Conservation (phyloP, 2,797 vertebrate genomes). For the Hippopotamyrus pictus region DNA sequence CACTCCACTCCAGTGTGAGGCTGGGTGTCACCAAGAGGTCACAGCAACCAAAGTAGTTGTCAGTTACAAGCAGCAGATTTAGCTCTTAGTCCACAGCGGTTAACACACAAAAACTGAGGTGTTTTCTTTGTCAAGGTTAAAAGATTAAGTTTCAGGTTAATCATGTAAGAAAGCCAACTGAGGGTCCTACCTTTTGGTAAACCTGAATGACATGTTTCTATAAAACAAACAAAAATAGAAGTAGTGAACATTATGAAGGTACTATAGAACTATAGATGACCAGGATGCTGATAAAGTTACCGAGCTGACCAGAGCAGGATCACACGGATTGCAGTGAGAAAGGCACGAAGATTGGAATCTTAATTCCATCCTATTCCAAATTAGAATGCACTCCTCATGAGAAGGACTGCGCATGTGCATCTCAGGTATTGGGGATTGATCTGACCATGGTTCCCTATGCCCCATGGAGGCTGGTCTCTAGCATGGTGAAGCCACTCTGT, state of each 20-base stretch:
- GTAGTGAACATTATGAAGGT: conserved; percentile 59
- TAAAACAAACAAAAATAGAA: conserved; percentile 81
- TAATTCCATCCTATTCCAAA: neutral
- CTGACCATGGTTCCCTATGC: neutral
- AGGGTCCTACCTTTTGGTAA: conserved; percentile 99
- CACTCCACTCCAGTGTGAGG: conserved; percentile 17
- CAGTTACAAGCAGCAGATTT: conserved; percentile 25
- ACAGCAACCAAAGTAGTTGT: neutral
- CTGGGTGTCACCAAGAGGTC: neutral
- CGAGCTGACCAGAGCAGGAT: conserved; percentile 67
- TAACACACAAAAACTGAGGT: conserved; percentile 8
- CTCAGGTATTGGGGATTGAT: neutral
- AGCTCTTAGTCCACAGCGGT: conserved; percentile 7
- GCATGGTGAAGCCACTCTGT: neutral
- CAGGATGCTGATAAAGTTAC: conserved; percentile 38
- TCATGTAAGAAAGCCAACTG: conserved; percentile 39
- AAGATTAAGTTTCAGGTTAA: conserved; percentile 32
- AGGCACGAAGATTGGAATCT: neutral
- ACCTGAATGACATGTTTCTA: conserved; percentile 99
- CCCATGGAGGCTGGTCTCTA: neutral
- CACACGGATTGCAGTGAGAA: conserved; percentile 55
- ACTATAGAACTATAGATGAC: conserved; percentile 28
- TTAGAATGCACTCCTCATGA: neutral
- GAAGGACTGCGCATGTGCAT: neutral
- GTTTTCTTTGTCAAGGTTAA: neutral